Evolutionary conservation across 30 jellyfish, hydroid and myxozoan species (phyloP).

Genomic region (Clytia hemisphaerica): DNA sequence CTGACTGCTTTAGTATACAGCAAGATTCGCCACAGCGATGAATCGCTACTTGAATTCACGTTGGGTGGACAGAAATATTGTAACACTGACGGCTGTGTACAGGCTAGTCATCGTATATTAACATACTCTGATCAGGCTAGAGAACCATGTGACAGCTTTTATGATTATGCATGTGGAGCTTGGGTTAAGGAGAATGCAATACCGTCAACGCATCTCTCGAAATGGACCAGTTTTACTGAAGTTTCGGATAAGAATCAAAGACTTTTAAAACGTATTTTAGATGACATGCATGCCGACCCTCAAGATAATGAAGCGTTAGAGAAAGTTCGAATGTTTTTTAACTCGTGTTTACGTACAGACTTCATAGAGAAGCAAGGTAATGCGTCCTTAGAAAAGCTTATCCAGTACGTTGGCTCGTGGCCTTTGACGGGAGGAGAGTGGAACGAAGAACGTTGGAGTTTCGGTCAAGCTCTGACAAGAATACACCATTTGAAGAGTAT

Average conservation of each 20-base stretch:
- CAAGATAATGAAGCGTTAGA: slow-evolving; percentile 62
- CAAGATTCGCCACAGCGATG: slow-evolving; percentile 7
- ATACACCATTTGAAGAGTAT: slow-evolving; percentile 70
- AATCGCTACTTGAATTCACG: slow-evolving; percentile 9
- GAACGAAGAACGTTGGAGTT: slow-evolving; percentile 92
- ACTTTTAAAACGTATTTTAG: slow-evolving; percentile 42
- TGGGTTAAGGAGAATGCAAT: slow-evolving; percentile 40
- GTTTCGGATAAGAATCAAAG: slow-evolving; percentile 52
- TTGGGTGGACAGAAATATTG: slow-evolving; percentile 49
- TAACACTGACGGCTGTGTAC: slow-evolving; percentile 42
- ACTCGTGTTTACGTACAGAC: slow-evolving; percentile 50
- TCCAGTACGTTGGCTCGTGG: slow-evolving; percentile 79
- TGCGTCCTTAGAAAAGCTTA: slow-evolving; percentile 28
- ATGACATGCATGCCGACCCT: slow-evolving; percentile 27
- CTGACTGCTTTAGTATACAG: slow-evolving; percentile 24
- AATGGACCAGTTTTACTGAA: slow-evolving; percentile 64
- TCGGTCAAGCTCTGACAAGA: slow-evolving; percentile 61
- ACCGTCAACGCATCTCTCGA: slow-evolving; percentile 53
- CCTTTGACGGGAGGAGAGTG: slow-evolving; percentile 51
- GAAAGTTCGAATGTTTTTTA: slow-evolving; percentile 55
- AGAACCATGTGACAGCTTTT: slow-evolving; percentile 74
- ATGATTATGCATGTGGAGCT: slow-evolving; percentile 71
- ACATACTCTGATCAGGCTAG: slow-evolving; percentile 22
- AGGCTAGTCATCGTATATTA: slow-evolving; percentile 42
- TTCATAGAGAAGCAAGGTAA: slow-evolving; percentile 60